These are phyloP conservation scores for Fragum sueziense DNA, from an alignment of 2,888 invertebrate species.

Conservation along the genomic window DNA sequence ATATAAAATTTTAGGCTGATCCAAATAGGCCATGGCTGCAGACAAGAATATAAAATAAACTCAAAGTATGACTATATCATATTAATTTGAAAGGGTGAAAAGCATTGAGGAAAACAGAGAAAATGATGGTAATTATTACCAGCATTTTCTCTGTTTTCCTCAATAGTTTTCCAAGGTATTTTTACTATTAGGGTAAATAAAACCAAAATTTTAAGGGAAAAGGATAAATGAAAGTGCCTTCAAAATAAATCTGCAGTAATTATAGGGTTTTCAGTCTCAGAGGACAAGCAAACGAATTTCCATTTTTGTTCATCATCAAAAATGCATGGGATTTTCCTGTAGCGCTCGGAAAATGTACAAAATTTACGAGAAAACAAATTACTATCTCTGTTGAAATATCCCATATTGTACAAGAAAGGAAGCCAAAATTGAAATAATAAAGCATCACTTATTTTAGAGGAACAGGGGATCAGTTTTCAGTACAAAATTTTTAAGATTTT, in stretches of 20 bases:
- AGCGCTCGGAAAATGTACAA: neutral
- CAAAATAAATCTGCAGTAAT: neutral
- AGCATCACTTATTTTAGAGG: neutral
- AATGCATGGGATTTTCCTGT: constrained; percentile 10
- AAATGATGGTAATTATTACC: neutral
- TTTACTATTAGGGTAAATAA: neutral
- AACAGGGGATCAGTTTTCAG: neutral
- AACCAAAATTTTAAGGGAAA: too few species aligned
- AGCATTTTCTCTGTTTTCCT: neutral
- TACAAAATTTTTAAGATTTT: too few species aligned
- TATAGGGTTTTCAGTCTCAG: neutral
- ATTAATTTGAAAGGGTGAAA: neutral
- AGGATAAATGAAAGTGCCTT: neutral
- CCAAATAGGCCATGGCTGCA: neutral
- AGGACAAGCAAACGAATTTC: neutral
- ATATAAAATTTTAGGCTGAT: neutral
- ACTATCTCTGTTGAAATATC: neutral
- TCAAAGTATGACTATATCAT: neutral
- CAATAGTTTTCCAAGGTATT: neutral
- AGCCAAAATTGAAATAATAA: neutral
- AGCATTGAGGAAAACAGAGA: neutral
- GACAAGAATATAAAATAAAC: neutral
- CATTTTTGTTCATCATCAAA: constrained; percentile 5
- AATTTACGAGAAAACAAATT: neutral
- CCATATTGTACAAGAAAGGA: neutral